Base-by-base conservation (phyloP, 1,140 invertebrate genomes). In the Sycophaga agraensis region DNA sequence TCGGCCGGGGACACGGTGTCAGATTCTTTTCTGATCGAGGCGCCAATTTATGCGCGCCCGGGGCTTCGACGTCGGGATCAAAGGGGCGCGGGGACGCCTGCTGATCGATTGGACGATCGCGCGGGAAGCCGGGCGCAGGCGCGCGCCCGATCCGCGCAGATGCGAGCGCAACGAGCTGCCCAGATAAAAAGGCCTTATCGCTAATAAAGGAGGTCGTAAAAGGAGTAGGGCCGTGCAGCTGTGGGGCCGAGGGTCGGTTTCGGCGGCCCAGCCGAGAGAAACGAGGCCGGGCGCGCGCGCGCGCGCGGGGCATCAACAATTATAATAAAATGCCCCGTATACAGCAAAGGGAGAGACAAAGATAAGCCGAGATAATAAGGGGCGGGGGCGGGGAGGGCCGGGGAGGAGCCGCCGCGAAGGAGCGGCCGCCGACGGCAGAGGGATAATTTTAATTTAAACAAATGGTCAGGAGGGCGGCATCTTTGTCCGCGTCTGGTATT, bases 361-460 rank as follows among this genome's bases (percentile, higher is more conserved):
- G 54, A 63, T 63, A 57, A 63, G 61, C 45, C 37, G 45, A 51
- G 61, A 63, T 63, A 50, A 63, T 58, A 49, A 51, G 54, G 26
- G 48, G 8, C 14, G 17, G 2, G 21, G 28, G 28, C 28, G 28
- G 28, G 28, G 11, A 11, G 28, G 28, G 28, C 5, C 5, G 28
- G 28, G 28, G 28, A 31, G 28, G 28, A 31, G 28, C 28, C 5
- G 28, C 11, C 28, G 11, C 5, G 11, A 31, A 4, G 28, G 5
- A 31, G 4, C 28, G 28, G 5, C 4, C 28, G 28, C 28, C 67
- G 62, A 62, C 65, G 59, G 49, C 67, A 65, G 48, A 66, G 64
- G 68, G 73, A 79, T 78, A 77, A 80, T 80, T 79, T 81, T 79
- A 80, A 80, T 81, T 80, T 76, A 79, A 81, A 81, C 77, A 79